Evolutionary conservation across 2,113 vertebrate species (phyloP).

Genomic region (Morone saxatilis): DNA sequence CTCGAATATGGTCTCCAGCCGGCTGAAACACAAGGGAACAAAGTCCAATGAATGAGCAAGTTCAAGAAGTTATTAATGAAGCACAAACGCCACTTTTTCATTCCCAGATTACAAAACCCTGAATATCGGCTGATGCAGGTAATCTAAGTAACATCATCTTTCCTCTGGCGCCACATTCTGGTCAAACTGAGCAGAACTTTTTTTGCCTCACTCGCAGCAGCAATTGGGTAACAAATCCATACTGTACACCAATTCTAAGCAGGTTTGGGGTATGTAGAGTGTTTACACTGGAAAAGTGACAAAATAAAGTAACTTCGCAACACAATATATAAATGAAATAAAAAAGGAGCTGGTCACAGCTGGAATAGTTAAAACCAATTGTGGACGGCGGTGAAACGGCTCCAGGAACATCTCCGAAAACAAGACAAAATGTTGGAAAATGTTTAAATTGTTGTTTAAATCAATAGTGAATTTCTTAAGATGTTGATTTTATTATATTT

Average conservation of each 20-base stretch:
- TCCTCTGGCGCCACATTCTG: conserved; percentile 34
- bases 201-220: background rate
- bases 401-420: too few species aligned
- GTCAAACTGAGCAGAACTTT: conserved; percentile 6
- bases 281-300: background rate
- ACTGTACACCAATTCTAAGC: background rate
- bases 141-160: background rate
- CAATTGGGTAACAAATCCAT: background rate
- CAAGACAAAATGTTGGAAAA: too few species aligned
- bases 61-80: background rate
- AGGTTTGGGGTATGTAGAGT: background rate
- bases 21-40: conserved; percentile 56
- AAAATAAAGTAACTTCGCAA: background rate
- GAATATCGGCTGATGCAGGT: background rate
- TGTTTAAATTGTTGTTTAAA: too few species aligned
- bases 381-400: too few species aligned
- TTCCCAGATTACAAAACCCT: background rate
- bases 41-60: background rate
- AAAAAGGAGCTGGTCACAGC: too few species aligned
- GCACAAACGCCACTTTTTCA: background rate
- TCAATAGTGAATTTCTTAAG: too few species aligned
- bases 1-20: conserved; percentile 94
- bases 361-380: too few species aligned
- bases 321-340: too few species aligned
- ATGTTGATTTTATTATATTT: too few species aligned